Base-by-base conservation (phyloP, 1,140 invertebrate genomes). In the Brachionus rubens region DNA sequence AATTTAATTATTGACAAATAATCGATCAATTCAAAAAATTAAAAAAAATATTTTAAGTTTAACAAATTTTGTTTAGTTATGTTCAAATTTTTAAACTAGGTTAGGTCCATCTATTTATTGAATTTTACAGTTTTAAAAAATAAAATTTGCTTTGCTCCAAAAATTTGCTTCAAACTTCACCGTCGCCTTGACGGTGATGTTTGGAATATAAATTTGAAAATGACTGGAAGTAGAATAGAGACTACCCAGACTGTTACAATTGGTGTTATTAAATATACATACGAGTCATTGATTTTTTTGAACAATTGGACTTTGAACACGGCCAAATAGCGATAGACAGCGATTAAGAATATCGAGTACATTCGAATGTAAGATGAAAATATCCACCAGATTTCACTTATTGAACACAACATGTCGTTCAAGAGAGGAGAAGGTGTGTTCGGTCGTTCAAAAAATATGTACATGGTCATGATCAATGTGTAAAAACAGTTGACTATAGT, bases 341-440 rank as follows among this genome's bases (percentile, higher is more conserved):
- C 28, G 14, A 62, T 62, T 30, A 62, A 36, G 36, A 62, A 41
- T 3, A 62, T 62, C 19, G 56, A 62, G 19, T 62, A 62, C 56
- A 62, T 62, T 40, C 56, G 33, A 1, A 62, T n/a, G 28, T 62
- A 62, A 19, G 28, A 36, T 16, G 56, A 62, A 16, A 62, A 62
- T n/a, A 62, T 62, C 56, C 56, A 62, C 56, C 28, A 36, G n/a
- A 62, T 62, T 62, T 62, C 56, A 19, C 56, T 62, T 36, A 62
- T 40, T 36, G 56, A 62, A 19, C 56, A 62, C n/a, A 62, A 62
- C 0, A 62, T 10, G 10, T 33, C 10, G 36, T 62, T 62, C 14
- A 62, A 40, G 16, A 40, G 33, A 12, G 30, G 26, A 62, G 33
- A 21, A 10, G 30, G 14, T 30, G 56, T 62, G 14, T 62, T n/a